Evolutionary conservation across 2,888 invertebrate species (phyloP), one percentile per base, ranked within the genome.

Genomic region (Drosophila stalkeri): DNA sequence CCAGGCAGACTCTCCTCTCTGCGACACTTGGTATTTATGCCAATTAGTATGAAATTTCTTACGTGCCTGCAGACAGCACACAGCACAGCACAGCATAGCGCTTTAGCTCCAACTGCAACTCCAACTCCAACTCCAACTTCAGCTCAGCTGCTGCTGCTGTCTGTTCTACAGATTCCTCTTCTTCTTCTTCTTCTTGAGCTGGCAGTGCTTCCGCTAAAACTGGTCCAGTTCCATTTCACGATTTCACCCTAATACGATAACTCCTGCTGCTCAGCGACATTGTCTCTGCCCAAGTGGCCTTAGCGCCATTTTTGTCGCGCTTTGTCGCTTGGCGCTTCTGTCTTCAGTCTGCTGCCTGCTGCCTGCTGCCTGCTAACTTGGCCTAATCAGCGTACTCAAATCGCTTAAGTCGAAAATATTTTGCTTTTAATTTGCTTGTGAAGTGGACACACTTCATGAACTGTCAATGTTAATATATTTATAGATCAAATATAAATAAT

Each of bases 41-140:
- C 91, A 91, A 91, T 91, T 91, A 91, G 92, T 91, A 91, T 91
- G 88, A 91, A 91, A 91, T 91, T 91, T 92, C 91, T 91, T 91
- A 90, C 90, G 91, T 91, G 87, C 89, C 90, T 86, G 66, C 77
- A 74, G 80, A 85, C 87, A 86, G 60, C 70, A 62, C 70, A 62
- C 63, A 41, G 65, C 27, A 23, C 27, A 27, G 27, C 27, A 85
- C 85, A 86, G 60, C 70, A 62, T 6, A 27, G 57, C 33, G 64
- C 65, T 56, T 37, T 73, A 77, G 51, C 43, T 64, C 35, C 51
- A 64, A 51, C 39, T 76, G 56, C 72, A 77, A 16, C 43, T 72
- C 44, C 66, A 73, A 43, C 57, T 62, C 23, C 70, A 52, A 23
- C 47, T 74, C 46, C 64, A 52, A 63, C 84, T 63, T n/a, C n/a